Evolutionary conservation across 2,888 invertebrate genomes (phyloP).

Genomic region (Periphyllus acericola): DNA sequence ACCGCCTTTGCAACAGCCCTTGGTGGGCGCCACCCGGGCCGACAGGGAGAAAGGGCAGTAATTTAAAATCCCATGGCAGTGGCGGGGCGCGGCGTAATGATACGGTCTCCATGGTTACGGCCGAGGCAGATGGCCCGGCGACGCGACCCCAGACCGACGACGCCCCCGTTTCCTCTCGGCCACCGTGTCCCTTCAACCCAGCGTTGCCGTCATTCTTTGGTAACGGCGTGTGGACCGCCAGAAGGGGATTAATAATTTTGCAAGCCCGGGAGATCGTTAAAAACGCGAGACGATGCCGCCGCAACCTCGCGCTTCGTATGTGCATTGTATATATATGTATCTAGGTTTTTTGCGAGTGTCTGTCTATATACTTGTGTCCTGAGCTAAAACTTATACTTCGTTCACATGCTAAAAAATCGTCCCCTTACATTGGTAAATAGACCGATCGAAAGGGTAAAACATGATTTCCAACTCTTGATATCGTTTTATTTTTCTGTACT

Average conservation of each 20-base stretch:
- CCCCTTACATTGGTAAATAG: not conserved
- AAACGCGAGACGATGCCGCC: slow-evolving; percentile 28
- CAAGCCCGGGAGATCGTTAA: slow-evolving; percentile 61
- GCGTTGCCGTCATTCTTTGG: not conserved
- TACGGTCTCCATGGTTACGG: slow-evolving; percentile 61
- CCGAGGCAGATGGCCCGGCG: slow-evolving; percentile 59
- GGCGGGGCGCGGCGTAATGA: slow-evolving; percentile 52
- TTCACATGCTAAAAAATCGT: not conserved
- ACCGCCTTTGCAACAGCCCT: slow-evolving; percentile 47
- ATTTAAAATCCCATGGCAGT: slow-evolving; percentile 46
- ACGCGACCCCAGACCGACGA: slow-evolving; percentile 54
- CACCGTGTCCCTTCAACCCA: slow-evolving; percentile 37
- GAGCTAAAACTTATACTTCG: not conserved
- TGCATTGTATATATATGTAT: not conserved
- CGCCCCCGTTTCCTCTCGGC: slow-evolving; percentile 63
- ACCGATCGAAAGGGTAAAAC: not conserved
- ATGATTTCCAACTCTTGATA: not conserved
- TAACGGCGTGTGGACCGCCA: not conserved
- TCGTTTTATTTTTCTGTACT: not conserved
- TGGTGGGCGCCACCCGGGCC: slow-evolving; percentile 43
- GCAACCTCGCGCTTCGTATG: not conserved
- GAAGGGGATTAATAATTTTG: slow-evolving; percentile 60
- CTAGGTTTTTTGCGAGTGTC: not conserved
- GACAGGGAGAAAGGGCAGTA: slow-evolving; percentile 61
- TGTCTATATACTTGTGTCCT: not conserved